Conservation (phyloP, 1,140 invertebrate genomes). For the Tribolium castaneum region DNA sequence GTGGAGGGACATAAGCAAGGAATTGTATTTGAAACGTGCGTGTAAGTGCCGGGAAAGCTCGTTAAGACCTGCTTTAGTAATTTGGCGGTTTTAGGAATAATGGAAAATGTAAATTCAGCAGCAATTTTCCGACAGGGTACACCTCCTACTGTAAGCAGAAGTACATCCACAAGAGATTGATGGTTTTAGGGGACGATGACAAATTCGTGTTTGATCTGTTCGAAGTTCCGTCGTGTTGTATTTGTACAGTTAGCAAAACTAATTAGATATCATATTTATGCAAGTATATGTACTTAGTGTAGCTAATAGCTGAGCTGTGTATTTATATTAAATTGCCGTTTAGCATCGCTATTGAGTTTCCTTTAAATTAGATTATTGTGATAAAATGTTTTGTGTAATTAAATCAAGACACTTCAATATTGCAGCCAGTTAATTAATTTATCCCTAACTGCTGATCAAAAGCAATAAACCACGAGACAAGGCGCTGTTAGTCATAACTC, state of each 20-base stretch:
- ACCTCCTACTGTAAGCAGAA: constrained; percentile 44
- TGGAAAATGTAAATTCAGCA: constrained; percentile 32
- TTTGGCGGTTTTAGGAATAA: constrained; percentile 26
- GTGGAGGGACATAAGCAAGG: constrained; percentile 22
- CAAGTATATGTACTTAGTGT: neutral
- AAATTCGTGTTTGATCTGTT: constrained; percentile 48
- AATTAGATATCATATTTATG: neutral
- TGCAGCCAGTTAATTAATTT: neutral
- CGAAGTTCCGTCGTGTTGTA: constrained; percentile 52
- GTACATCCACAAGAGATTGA: constrained; percentile 45
- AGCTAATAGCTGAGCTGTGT: neutral
- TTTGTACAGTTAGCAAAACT: constrained; percentile 47
- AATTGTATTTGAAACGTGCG: constrained; percentile 34
- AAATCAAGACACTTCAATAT: neutral
- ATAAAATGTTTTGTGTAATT: neutral
- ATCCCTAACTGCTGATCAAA: neutral
- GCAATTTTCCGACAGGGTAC: constrained; percentile 41
- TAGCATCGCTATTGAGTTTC: neutral
- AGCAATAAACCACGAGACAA: no score
- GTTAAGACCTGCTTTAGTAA: neutral
- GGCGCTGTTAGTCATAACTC: no score
- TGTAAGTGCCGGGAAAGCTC: constrained; percentile 4
- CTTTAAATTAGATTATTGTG: neutral
- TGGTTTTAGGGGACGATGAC: constrained; percentile 48
- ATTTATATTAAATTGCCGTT: neutral